Evolutionary conservation across 2,888 invertebrate genomes (phyloP), one percentile per base, ranked within the genome.

Genomic region (Adelphocoris suturalis): DNA sequence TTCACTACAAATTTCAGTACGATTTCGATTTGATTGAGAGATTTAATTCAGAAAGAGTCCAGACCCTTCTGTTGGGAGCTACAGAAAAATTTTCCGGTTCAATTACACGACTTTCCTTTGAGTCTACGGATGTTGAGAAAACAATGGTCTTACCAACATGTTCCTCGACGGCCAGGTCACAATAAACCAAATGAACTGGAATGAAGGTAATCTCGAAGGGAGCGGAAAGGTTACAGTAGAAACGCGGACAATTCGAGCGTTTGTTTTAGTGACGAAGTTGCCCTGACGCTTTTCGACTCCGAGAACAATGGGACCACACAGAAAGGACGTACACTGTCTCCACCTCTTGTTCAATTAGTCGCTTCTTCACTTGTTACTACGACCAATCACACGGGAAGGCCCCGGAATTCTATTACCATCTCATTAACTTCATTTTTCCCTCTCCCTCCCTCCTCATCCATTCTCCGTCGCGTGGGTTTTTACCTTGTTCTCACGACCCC

Each of bases 321-420:
- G 78, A 78, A 46, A n/a, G 46, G 78, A 78, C 37, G 78, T 78
- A 28, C 78, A 37, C 47, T 78, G 46, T 46, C 78, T 47, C 46
- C 78, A 19, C 78, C 78, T 82, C 52, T 82, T 55, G 82, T 82
- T 82, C 82, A 82, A 82, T 82, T 82, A 82, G 82, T 52, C 82
- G 82, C 82, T 55, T 52, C 55, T 82, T 82, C 55, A 46, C 80
- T 80, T 47, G 80, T 80, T 48, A 48, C 48, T 48, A 5, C 80
- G 7, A 47, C 48, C 80, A 48, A 47, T 48, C 46, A 19, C 16
- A 0, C 55, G 82, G 55, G 82, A 47, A 52, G 52, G 48, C 47
- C 48, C 82, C 23, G 52, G 82, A n/a, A 82, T 82, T 23, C 16
- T 47, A 82, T 82, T 48, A 82, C 14, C 82, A 82, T 82, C 23